Evolutionary conservation across 2,797 vertebrate genomes (phyloP).

Genomic region (Crenichthys baileyi): DNA sequence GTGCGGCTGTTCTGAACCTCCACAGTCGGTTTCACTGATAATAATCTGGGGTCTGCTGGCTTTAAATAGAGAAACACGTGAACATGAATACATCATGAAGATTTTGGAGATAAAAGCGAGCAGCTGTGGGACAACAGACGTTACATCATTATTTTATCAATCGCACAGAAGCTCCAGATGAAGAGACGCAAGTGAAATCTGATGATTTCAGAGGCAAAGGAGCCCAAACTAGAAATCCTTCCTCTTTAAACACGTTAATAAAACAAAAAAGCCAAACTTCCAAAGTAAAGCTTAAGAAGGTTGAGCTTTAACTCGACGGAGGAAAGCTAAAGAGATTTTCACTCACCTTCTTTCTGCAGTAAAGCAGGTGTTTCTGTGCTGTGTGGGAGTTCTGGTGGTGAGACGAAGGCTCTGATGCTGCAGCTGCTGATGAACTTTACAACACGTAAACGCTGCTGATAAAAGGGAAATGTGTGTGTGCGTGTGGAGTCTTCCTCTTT

Average conservation of each 20-base stretch:
- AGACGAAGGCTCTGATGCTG: neutral
- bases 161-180: neutral
- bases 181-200: neutral
- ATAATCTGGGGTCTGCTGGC: conserved; percentile 1
- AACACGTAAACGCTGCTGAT: neutral
- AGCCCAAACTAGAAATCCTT: neutral
- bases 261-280: neutral
- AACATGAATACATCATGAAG: neutral
- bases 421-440: neutral
- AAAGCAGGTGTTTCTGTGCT: neutral
- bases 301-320: neutral
- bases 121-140: neutral
- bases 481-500: conserved; percentile 3
- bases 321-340: neutral
- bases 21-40: neutral
- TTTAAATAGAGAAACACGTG: neutral
- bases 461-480: neutral
- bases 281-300: neutral
- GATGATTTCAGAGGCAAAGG: neutral
- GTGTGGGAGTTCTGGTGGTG: neutral
- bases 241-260: neutral
- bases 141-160: neutral
- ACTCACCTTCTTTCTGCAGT: neutral
- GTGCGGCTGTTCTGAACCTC: neutral
- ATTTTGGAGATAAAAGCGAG: conserved; percentile 1